Percentiles rank a stretch among this genome's conserved stretches.
These are phyloP conservation scores for Conomelus anceps DNA, from an alignment of 2,888 invertebrate species.

Conservation along the genomic window DNA sequence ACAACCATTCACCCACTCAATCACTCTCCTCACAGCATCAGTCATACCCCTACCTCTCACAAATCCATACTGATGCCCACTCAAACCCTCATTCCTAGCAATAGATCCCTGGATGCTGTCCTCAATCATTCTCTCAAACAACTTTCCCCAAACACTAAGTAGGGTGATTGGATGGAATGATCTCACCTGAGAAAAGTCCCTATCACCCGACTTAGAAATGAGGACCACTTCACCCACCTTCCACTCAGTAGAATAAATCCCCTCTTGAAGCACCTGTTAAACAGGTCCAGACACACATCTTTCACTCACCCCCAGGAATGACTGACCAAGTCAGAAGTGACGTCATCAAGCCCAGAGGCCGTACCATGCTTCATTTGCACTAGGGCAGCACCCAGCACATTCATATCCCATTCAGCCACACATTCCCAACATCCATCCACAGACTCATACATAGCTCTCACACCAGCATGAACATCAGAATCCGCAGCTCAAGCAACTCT, in stretches of 20 bases:
- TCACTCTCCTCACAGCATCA: not conserved
- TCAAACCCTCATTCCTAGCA: not conserved
- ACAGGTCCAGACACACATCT: not conserved
- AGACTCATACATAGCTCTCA: not conserved
- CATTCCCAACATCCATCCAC: not conserved
- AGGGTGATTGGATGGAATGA: not conserved
- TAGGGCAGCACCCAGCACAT: not conserved
- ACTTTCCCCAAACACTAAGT: not conserved
- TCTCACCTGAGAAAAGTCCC: not conserved
- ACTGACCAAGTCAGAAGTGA: not conserved
- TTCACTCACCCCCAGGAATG: not conserved
- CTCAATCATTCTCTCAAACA: not conserved
- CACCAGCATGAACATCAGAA: not conserved
- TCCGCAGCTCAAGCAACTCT: not conserved
- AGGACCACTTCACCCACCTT: not conserved
- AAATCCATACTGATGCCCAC: not conserved
- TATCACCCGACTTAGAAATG: not conserved
- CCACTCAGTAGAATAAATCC: not conserved
- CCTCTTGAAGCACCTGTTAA: not conserved
- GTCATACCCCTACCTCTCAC: not conserved
- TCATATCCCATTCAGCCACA: not conserved
- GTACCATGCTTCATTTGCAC: not conserved
- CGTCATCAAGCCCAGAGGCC: not conserved
- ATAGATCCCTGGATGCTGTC: not conserved
- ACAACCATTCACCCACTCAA: not conserved